Base-by-base conservation (phyloP, 2,113 vertebrate genomes). In the Tympanuchus pallidicinctus region DNA sequence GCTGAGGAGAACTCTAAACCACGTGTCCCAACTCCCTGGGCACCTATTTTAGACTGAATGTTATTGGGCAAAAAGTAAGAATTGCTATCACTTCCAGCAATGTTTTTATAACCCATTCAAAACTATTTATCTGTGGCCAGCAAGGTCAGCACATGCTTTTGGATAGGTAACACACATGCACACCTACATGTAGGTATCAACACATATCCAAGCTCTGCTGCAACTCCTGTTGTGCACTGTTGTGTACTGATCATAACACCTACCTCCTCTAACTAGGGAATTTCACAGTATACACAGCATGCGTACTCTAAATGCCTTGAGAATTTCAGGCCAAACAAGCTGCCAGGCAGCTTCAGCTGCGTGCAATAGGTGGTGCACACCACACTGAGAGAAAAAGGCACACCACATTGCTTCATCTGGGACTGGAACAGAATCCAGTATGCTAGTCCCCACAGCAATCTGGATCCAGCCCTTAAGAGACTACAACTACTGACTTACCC, bases 401-500 rank as follows among this genome's bases (percentile, higher is more conserved):
- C 48, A 72, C 63, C 45, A 73, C 18, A 15, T 9, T 59, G 59
- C 74, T 43, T 7, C 81, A 63, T 25, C 2, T 5, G 32, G 63
- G 57, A 91, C 52, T 75, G 2, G 1, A 63, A 38, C 22, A 63
- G 60, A 63, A 63, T 63, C 34, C 22, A 63, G 60, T 38, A 76
- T 3, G 34, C 52, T 71, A 92, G 43, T 60, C 65, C 34, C 70
- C 78, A n/a, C 36, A 89, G 64, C 67, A 74, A 88, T 59, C 64
- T 77, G 79, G 25, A 91, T 94, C 45, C 21, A 91, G 90, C 36
- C 81, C 50, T 89, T 89, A 85, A 82, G 81, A 79, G 28, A 79
- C 94, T 91, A 82, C 92, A 92, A 30, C 94, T 95, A 90, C 54
- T 73, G 67, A 95, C 93, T 96, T 95, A 96, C 93, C 96, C 93